phyloP scores from a whole-genome alignment of 2,888 invertebrate genomes.

The Drosophila greeni region DNA sequence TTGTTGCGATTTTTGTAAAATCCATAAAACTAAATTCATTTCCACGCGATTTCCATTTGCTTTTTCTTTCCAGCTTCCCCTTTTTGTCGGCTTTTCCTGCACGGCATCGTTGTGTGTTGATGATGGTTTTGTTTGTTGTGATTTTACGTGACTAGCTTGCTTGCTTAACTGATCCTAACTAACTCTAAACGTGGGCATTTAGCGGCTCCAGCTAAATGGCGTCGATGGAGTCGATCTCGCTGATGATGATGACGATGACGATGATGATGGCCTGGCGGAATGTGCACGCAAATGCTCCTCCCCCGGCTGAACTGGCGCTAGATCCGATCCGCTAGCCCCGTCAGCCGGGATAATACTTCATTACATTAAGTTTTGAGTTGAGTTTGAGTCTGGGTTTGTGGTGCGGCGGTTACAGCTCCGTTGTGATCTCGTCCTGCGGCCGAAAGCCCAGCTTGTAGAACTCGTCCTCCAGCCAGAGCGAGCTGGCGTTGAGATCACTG shows the following conservation, averaged over 20 bases:
- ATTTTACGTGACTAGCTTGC: constrained; percentile 71
- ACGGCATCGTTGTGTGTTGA: constrained; percentile 37
- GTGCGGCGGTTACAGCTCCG: constrained; percentile 83
- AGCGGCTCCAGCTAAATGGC: constrained; percentile 63
- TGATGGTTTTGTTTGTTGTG: constrained; percentile 46
- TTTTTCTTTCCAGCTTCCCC: background rate
- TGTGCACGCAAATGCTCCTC: constrained; percentile 58
- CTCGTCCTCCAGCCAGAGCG: constrained; percentile 88
- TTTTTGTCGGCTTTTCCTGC: constrained; percentile 1
- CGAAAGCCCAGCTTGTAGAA: constrained; percentile 90
- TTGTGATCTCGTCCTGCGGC: constrained; percentile 93
- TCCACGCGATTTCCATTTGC: constrained; percentile 49
- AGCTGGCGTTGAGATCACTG: constrained; percentile 80
- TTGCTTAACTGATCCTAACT: constrained; percentile 55
- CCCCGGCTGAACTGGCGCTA: constrained; percentile 52
- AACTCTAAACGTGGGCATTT: constrained; percentile 64
- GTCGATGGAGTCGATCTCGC: constrained; percentile 47
- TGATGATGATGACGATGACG: constrained; percentile 21
- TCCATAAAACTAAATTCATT: constrained; percentile 64
- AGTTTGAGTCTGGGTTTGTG: constrained; percentile 11
- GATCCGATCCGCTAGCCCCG: constrained; percentile 52
- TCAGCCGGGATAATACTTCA: constrained; percentile 62
- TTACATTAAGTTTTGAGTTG: constrained; percentile 33
- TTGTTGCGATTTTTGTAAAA: constrained; percentile 69
- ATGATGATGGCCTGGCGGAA: constrained; percentile 62